These are phyloP conservation scores for Epinephelus malabaricus DNA, from an alignment of 2,797 vertebrate genomes.

Conservation along the genomic window DNA sequence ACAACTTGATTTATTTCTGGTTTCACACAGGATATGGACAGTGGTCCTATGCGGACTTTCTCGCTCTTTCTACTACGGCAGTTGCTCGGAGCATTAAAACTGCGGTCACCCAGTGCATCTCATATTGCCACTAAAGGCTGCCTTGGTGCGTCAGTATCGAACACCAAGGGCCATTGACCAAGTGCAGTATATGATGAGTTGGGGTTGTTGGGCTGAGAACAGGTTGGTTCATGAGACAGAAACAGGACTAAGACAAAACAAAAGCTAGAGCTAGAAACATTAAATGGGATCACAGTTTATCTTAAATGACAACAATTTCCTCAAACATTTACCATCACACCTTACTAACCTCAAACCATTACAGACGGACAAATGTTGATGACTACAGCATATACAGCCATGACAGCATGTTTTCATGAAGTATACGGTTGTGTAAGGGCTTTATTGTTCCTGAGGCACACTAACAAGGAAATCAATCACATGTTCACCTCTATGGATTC, in stretches of 20 bases:
- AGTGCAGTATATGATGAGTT: no score
- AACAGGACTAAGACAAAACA: conserved; percentile 8
- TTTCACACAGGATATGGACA: no score
- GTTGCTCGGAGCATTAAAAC: no score
- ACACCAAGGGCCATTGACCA: no score
- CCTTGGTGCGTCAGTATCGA: no score
- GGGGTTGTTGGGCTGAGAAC: no score
- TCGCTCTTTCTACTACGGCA: no score
- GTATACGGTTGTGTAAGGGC: not conserved
- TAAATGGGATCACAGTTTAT: conserved; percentile 1
- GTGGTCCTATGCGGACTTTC: no score
- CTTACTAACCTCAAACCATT: not conserved
- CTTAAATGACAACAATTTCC: not conserved
- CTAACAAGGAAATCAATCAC: conserved; percentile 31
- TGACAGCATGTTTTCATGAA: not conserved
- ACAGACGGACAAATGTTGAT: not conserved
- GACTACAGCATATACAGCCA: not conserved
- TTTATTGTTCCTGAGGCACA: conserved; percentile 8
- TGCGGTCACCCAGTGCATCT: no score
- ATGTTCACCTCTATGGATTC: conserved; percentile 24
- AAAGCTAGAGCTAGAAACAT: not conserved
- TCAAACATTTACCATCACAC: not conserved
- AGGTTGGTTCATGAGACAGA: conserved; percentile 12
- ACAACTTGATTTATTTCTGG: no score
- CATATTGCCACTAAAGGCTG: no score